Evolutionary conservation across 1,140 invertebrate species (phyloP), one percentile per base, ranked within the genome.

Genomic region (Pteromalus puparum): DNA sequence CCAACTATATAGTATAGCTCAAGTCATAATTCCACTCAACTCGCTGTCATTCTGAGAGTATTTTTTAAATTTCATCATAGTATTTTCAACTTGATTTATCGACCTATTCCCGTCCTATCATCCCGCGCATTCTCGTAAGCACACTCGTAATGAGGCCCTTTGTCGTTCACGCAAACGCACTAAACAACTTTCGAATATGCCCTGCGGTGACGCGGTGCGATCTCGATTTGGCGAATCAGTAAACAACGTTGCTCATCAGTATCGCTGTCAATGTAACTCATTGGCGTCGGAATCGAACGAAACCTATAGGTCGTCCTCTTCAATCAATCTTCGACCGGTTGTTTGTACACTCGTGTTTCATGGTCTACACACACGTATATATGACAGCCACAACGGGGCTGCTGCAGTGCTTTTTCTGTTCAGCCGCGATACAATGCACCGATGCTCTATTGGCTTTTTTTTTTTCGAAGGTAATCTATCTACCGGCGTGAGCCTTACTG

Each of bases 381-480:
- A 61, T 61, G 53, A n/a, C 53, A 61, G 21, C 53, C 18, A 21
- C 53, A 61, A 21, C 53, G 53, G 53, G 12, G 48, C 48, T 18
- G 48, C 12, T 18, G 24, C 10, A 68, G 34, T 72, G 61, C 15
- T 65, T 85, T 80, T 86, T 81, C 68, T 70, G 77, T 76, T 75
- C 85, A 53, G 48, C 18, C 48, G 13, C 48, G 18, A 53, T 53
- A 21, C 18, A 53, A 53, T 21, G 48, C 48, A 15, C 7, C 10
- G 7, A 42, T 10, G 38, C 38, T 42, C 38, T 42, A 42, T 42
- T 42, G 38, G 38, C 38, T 9, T 61, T 61, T 61, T 61, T 61
- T 61, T 61, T 61, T 61, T 21, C 53, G 21, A 21, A 61, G 21
- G 21, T 61, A 61, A 61, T 61, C 53, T 61, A 61, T 61, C 46